Base-by-base conservation (phyloP, 2,113 vertebrate genomes). In the Actinemys pallida region DNA sequence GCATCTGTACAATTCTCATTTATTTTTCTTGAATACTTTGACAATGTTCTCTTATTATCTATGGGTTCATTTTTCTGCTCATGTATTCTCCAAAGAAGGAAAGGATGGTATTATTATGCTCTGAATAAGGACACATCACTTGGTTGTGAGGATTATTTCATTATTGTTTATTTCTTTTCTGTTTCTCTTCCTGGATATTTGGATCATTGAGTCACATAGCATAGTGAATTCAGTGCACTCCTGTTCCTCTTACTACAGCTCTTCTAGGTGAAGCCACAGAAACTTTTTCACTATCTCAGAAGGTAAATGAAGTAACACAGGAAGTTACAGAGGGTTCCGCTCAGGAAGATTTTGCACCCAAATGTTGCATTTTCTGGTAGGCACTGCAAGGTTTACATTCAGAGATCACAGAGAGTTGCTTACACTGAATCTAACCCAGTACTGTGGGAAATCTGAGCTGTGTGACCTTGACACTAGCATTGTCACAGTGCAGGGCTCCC, bases 81-180 rank as follows among this genome's bases (percentile, higher is more conserved):
- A 76, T 94, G 93, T 90, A 92, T 93, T 96, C 92, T 82, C 97
- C 97, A 97, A 98, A 97, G 95, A 98, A 97, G 95, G 97, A 97
- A 97, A 96, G 94, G 97, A 89, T 50, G 91, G 62, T 90, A 96
- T 95, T 97, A 90, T 95, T 90, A 82, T 80, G 88, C 93, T 90
- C 95, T 97, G 88, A 96, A 96, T 95, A 98, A 96, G 96, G 95
- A 92, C 94, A 94, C 20, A 27, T 84, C 93, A 94, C 93, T 95
- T 93, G 86, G 81, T 93, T 56, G 52, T 93, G 86, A 86, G 57
- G 86, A 39, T 25, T 39, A 93, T 62, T 94, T 95, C 22, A 90
- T 95, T 91, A 90, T 31, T 49, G n/a, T 92, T 96, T 92, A 81
- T 93, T 88, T 45, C 24, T 69, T 72, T 96, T 84, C 54, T 59